Evolutionary conservation across 2,113 vertebrate genomes (phyloP).

Genomic region (Hyperopisus bebe): DNA sequence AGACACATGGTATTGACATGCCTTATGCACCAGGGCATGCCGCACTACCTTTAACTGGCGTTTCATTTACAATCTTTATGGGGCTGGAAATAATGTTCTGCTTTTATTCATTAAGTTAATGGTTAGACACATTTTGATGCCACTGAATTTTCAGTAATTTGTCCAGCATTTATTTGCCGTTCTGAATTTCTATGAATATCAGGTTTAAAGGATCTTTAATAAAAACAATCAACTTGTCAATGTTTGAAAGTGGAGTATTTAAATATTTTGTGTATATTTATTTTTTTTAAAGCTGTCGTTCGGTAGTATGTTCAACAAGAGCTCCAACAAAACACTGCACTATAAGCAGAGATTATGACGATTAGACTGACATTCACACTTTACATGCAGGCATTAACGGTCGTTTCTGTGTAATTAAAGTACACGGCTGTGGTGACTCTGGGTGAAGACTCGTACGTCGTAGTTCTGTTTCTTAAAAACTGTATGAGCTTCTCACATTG

Average conservation of each 20-base stretch:
- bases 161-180: not conserved
- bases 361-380: not conserved
- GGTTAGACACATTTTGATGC: not conserved
- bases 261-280: not conserved
- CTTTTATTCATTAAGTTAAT: not conserved
- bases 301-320: not conserved
- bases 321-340: not conserved
- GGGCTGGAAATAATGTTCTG: not conserved
- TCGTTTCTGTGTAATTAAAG: not conserved
- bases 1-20: not conserved
- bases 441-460: not conserved
- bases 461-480: not conserved
- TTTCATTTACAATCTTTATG: not conserved
- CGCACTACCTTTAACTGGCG: not conserved
- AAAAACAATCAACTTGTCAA: not conserved
- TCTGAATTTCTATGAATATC: not conserved
- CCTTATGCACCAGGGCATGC: not conserved
- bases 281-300: not conserved
- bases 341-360: not conserved
- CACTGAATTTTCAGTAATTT: not conserved
- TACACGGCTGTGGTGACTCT: not conserved
- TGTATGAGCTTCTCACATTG: not conserved
- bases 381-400: not conserved
- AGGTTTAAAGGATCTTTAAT: not conserved
- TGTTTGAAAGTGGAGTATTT: not conserved